Evolutionary conservation across 2,888 invertebrate genomes (phyloP), one percentile per base, ranked within the genome.

Genomic region (Phortica magna): DNA sequence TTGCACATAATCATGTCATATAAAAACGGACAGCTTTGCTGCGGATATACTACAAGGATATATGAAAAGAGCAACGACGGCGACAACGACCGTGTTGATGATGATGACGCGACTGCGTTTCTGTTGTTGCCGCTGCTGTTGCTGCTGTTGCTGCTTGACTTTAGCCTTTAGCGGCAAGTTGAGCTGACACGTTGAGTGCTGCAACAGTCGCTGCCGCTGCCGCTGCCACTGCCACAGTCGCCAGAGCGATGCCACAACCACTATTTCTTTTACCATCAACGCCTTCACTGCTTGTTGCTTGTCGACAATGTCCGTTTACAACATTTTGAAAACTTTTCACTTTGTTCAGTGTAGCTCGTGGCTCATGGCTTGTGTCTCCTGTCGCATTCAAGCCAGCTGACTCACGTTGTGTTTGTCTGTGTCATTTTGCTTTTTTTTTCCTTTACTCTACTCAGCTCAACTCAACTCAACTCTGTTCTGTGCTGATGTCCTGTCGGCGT

Each of bases 1-100:
- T 82, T 81, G 80, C 89, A 86, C 86, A 88, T 88, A 86, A 88
- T 86, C 88, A 88, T 88, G 88, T 86, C 89, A 86, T 79, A 87
- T 87, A 83, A 88, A 31, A 31, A 84, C 78, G 88, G 81, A 81
- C 82, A 87, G 81, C 84, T 84, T 76, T 61, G 53, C 43, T 48
- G 48, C 87, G 85, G 88, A 88, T 87, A 78, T 80, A 67, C 19
- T 83, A 77, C 79, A 74, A 48, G 77, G 61, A 73, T 42, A 71
- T 42, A 71, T 77, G 74, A 73, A 57, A 55, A 53, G 48, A 75
- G 72, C 22, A 53, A 53, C 39, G 73, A 59, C 59, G 7, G 7
- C 17, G 59, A 59, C 6, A n/a, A 19, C 59, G 59, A 59, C n/a
- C 14, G 17, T 19, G 59, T 39, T 41, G 65, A 65, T 65, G 65